Percentiles rank a stretch among this genome's conserved stretches.
phyloP scores from a whole-genome alignment of 2,888 invertebrate species.

The Drosophila subquinaria region DNA sequence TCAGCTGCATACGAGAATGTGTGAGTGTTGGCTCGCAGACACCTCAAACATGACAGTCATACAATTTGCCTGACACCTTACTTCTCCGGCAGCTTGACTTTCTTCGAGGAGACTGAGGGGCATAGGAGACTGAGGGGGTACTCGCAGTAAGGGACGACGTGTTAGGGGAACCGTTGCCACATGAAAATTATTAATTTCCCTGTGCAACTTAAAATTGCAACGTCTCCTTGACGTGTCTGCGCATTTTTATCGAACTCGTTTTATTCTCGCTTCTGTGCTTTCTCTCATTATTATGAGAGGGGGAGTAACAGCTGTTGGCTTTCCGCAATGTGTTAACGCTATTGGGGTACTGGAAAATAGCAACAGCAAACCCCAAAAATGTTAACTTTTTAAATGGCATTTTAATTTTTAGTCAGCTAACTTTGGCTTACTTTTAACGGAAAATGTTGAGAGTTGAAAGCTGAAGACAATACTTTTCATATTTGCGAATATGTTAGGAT shows the following conservation, averaged over 20 bases:
- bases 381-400: constrained; percentile 67
- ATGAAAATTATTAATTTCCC: constrained; percentile 75
- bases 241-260: constrained; percentile 42
- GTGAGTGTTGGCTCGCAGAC: constrained; percentile 58
- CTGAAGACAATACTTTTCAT: not conserved
- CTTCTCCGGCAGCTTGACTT: constrained; percentile 45
- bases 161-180: constrained; percentile 39
- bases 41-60: constrained; percentile 60
- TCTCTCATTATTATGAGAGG: not conserved
- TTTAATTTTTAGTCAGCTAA: constrained; percentile 53
- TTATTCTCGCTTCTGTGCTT: constrained; percentile 5
- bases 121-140: not conserved
- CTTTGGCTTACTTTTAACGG: constrained; percentile 25
- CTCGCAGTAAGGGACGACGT: not conserved
- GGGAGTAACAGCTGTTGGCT: not conserved
- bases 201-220: constrained; percentile 69
- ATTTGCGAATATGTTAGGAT: constrained; percentile 27
- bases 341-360: not conserved
- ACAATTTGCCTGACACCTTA: constrained; percentile 56
- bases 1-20: constrained; percentile 24
- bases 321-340: not conserved
- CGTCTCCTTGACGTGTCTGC: constrained; percentile 37
- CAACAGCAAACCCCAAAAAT: constrained; percentile 4
- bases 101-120: constrained; percentile 14
- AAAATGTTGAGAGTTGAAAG: not conserved